Evolutionary conservation across 2,113 vertebrate genomes (phyloP), one percentile per base, ranked within the genome.

Genomic region (Saguinus midas): DNA sequence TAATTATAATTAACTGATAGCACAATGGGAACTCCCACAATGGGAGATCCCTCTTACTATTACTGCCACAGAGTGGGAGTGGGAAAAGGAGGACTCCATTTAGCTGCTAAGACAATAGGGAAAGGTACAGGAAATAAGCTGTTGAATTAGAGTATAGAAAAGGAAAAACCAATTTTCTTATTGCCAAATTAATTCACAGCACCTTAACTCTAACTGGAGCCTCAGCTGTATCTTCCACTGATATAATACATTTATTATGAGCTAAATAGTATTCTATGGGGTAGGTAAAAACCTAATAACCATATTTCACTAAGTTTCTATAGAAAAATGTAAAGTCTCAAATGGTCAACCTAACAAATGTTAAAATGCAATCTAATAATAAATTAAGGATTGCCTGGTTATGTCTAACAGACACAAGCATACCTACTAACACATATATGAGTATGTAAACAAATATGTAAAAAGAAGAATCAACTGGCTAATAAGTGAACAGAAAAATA

Each of bases 61-160:
- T 68, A 91, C 27, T 87, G 61, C n/a, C 66, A 93, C 50, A 35
- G 89, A 87, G 23, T 61, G 16, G 35, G 37, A 95, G 21, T 45
- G 17, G 75, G 32, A 27, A 57, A 97, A 91, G 66, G 11, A 94
- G 43, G 81, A 81, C 43, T 97, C 37, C n/a, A 82, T 85, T 84
- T 94, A 92, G 76, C 52, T 82, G 50, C 86, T 87, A 94, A 90
- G 64, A 94, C 85, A 96, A 97, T 10, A 61, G 35, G 81, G 70
- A 87, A 97, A 98, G 37, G 13, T 37, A 91, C 45, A 85, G 45
- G 32, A 95, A 97, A 96, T 79, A 91, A 90, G 35, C 45, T 85
- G 66, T 94, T 85, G 82, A 91, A 93, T 52, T 85, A 70, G n/a
- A 87, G 37, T 72, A 95, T 20, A 95, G 57, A 90, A 50, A 90